A percentile compares a stretch with the other conserved stretches of the same genome.
phyloP scores from a whole-genome alignment of 2,888 invertebrate species.

The Uloborus plumipes region DNA sequence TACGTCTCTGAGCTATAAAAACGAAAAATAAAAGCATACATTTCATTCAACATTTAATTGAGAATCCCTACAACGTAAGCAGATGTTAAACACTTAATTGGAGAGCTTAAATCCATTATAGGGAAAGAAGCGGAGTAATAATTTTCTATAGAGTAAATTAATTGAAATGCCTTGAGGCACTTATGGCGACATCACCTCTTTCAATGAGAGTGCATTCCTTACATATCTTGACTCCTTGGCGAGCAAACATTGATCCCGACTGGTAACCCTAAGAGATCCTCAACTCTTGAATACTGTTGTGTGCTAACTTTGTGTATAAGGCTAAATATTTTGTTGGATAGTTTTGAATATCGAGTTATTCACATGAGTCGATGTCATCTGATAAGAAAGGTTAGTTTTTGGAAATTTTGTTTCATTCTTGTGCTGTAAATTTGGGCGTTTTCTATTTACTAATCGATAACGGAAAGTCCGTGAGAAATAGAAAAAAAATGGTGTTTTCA shows the following conservation, averaged over 20 bases:
- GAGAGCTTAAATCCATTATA: too few species aligned
- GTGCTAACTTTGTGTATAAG: constrained; percentile 38
- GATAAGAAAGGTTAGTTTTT: constrained; percentile 63
- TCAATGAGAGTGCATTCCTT: constrained; percentile 26
- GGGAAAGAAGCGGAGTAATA: too few species aligned
- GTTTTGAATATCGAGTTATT: constrained; percentile 40
- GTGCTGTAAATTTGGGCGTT: neutral
- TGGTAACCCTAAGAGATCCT: constrained; percentile 44
- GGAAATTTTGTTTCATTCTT: neutral
- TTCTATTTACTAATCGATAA: constrained; percentile 36
- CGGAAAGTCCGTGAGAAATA: constrained; percentile 28
- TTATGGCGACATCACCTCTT: constrained; percentile 4
- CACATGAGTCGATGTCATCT: constrained; percentile 63
- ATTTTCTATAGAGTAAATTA: too few species aligned
- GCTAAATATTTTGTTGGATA: constrained; percentile 36
- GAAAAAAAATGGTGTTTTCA: constrained; percentile 39
- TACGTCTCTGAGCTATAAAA: too few species aligned
- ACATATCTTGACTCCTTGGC: constrained; percentile 48
- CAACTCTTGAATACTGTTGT: constrained; percentile 37
- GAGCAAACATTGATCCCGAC: constrained; percentile 30
- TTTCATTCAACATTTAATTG: too few species aligned
- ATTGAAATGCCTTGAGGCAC: neutral
- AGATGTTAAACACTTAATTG: too few species aligned
- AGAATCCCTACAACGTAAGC: too few species aligned
- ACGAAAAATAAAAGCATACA: too few species aligned